These are phyloP conservation scores for Strigamia transsilvanica DNA, from an alignment of 2,888 invertebrate genomes.

Conservation along the genomic window DNA sequence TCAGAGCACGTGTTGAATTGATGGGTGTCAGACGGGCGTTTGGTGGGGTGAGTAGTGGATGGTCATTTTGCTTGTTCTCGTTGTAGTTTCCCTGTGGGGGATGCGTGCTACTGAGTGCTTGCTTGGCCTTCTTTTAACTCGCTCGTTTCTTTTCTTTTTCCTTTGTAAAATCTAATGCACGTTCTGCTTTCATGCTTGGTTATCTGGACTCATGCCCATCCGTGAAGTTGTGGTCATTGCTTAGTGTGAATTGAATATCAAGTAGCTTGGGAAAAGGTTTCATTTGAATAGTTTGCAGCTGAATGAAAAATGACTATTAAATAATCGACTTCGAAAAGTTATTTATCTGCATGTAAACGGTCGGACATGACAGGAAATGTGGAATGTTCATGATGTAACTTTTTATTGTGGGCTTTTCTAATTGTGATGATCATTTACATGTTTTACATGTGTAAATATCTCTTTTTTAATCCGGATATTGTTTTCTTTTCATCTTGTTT, in stretches of 20 bases:
- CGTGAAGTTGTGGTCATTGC: slow-evolving; percentile 43
- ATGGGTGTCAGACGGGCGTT: slow-evolving; percentile 46
- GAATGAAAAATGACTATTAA: neutral
- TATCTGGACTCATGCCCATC: slow-evolving; percentile 44
- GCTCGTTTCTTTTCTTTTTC: slow-evolving; percentile 14
- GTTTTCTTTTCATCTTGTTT: neutral
- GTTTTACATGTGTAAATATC: no score
- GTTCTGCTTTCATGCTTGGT: slow-evolving; percentile 13
- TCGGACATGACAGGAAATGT: no score
- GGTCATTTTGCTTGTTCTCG: slow-evolving; percentile 39
- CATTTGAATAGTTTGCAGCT: neutral
- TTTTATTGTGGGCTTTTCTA: no score
- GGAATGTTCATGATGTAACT: no score
- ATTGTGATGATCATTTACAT: no score
- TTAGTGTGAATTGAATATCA: slow-evolving; percentile 9
- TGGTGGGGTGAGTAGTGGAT: slow-evolving; percentile 41
- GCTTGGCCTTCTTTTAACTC: slow-evolving; percentile 12
- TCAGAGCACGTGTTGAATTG: slow-evolving; percentile 45
- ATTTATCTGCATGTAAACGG: no score
- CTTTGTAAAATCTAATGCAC: slow-evolving; percentile 24
- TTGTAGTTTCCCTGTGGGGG: slow-evolving; percentile 41
- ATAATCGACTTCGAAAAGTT: neutral
- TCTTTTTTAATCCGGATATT: neutral
- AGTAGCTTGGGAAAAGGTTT: neutral
- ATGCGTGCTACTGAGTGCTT: neutral